Conservation (phyloP, 2,888 invertebrate species). For the Pterobdella sp. region DNA sequence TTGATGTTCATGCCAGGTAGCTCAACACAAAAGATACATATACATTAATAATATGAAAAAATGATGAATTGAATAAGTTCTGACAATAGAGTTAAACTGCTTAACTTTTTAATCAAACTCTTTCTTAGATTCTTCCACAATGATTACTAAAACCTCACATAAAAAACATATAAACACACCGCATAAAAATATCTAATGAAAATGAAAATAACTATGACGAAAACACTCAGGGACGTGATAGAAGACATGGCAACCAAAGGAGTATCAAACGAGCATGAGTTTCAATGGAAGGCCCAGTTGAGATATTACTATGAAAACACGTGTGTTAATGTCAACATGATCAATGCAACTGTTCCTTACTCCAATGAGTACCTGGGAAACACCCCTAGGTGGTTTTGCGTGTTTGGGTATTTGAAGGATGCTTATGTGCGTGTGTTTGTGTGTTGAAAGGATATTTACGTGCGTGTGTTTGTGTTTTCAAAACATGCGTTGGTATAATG, state of each 20-base stretch:
- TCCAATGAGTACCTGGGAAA: constrained; percentile 91
- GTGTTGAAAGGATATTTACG: background rate
- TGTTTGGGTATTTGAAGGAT: background rate
- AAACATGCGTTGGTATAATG: no score
- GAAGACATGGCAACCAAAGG: constrained; percentile 54
- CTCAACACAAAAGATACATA: no score
- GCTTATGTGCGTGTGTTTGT: background rate
- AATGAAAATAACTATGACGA: no score
- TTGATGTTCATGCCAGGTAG: constrained; percentile 32
- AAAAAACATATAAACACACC: no score
- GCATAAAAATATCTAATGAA: no score
- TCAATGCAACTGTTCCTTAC: constrained; percentile 77
- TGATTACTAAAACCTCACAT: no score
- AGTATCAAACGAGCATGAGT: constrained; percentile 68
- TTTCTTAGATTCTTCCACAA: no score
- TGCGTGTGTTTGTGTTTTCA: no score
- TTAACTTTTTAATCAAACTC: no score
- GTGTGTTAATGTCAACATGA: constrained; percentile 63
- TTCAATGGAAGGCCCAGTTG: constrained; percentile 80
- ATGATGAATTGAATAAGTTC: no score
- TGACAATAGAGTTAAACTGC: no score
- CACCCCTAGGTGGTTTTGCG: constrained; percentile 42
- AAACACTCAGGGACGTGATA: constrained; percentile 76
- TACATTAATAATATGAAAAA: no score
- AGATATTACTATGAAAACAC: constrained; percentile 66